phyloP scores from a whole-genome alignment of 2,113 vertebrate genomes.

The Colistium nudipinnis region DNA sequence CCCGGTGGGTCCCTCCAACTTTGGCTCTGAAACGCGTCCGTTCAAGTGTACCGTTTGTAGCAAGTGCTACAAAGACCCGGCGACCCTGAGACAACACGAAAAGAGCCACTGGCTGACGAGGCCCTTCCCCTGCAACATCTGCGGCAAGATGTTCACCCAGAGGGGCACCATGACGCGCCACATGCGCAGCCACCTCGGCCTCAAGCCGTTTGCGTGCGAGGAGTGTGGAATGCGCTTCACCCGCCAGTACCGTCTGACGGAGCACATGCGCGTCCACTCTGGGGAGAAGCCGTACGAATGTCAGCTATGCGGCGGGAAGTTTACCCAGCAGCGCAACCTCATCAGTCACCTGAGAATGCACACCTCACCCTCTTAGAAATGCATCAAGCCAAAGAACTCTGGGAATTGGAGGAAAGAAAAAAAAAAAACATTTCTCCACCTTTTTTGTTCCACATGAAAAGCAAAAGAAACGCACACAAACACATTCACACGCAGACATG shows the following conservation, averaged over 20 bases:
- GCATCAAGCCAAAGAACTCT: constrained; percentile 91
- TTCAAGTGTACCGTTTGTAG: constrained; percentile 95
- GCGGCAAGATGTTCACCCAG: constrained; percentile 99
- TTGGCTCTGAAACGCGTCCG: constrained; percentile 85
- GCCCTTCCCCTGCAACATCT: constrained; percentile 98
- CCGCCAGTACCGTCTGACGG: constrained; percentile 98
- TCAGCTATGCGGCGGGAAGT: constrained; percentile 98
- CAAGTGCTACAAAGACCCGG: constrained; percentile 97
- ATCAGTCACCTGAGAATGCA: constrained; percentile 99
- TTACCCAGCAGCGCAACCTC: constrained; percentile 99
- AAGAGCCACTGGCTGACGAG: constrained; percentile 97
- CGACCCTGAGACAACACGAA: constrained; percentile 94
- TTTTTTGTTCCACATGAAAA: constrained; percentile 63
- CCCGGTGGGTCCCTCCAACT: constrained; percentile 74
- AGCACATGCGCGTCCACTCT: constrained; percentile 99
- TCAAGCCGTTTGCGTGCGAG: constrained; percentile 97
- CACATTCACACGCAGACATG: constrained; percentile 53
- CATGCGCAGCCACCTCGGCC: constrained; percentile 98
- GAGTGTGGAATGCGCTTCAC: constrained; percentile 99
- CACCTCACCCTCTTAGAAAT: constrained; percentile 92
- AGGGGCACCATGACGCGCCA: constrained; percentile 99
- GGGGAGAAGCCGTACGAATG: constrained; percentile 99
- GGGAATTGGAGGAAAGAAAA: constrained; percentile 65
- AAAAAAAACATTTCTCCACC: constrained; percentile 59
- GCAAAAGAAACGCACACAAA: constrained; percentile 74